A percentile compares a stretch with the other conserved stretches of the same genome.
Conservation (phyloP, 2,888 invertebrate genomes). For the Hecatera dysodea region DNA sequence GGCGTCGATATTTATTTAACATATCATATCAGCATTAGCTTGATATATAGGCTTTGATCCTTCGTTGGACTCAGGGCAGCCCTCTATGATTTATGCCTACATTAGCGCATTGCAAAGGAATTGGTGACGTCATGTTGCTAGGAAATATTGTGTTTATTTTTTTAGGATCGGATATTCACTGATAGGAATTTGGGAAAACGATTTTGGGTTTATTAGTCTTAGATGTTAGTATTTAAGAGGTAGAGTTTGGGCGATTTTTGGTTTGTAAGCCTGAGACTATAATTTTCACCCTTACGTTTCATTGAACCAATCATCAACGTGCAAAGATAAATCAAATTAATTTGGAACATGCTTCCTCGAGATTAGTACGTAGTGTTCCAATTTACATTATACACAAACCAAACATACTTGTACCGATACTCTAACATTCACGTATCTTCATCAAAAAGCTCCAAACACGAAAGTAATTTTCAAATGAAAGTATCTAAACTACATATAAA, state of each 20-base stretch:
- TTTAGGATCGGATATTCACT: conserved; percentile 4
- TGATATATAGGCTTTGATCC: conserved; percentile 90
- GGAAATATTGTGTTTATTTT: conserved; percentile 62
- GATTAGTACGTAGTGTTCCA: neutral
- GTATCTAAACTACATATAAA: conserved; percentile 37
- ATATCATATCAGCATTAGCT: conserved; percentile 90
- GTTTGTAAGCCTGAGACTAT: too few relatives aligned
- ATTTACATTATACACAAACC: neutral
- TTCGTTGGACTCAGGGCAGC: conserved; percentile 76
- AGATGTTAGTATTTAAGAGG: too few relatives aligned
- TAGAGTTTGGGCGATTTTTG: too few relatives aligned
- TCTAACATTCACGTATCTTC: neutral
- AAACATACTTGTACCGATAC: neutral
- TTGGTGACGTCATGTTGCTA: conserved; percentile 66
- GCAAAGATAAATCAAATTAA: neutral
- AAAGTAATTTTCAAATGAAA: conserved; percentile 62
- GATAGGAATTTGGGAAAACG: neutral
- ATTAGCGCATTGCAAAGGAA: conserved; percentile 82
- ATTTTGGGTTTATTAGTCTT: neutral
- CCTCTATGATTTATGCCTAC: conserved; percentile 84
- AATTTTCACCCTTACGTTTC: too few relatives aligned
- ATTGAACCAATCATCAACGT: too few relatives aligned
- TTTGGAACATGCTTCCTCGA: neutral
- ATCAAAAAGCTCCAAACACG: conserved; percentile 16
- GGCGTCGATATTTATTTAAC: conserved; percentile 90